These are phyloP conservation scores for Accipiter virgatus DNA, from an alignment of 2,113 vertebrate species.

Conservation along the genomic window DNA sequence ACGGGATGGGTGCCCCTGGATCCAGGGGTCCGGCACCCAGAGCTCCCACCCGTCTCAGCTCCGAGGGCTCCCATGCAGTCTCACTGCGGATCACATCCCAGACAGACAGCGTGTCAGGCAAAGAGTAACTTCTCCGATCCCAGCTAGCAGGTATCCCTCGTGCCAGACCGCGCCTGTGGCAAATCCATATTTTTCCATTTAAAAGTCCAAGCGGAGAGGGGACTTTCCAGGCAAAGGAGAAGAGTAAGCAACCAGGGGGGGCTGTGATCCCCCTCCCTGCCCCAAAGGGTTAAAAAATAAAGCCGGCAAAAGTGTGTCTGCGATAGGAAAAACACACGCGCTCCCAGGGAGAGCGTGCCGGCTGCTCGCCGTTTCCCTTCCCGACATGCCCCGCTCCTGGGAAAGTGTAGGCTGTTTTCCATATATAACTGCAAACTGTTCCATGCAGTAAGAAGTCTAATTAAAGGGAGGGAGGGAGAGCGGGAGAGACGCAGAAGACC, in stretches of 20 bases:
- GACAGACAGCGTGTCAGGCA: accelerated
- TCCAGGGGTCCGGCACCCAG: not conserved
- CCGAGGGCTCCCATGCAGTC: not conserved
- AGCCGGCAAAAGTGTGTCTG: not conserved
- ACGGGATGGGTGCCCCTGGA: not conserved
- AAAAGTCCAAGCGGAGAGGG: not conserved
- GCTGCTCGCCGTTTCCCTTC: slow-evolving; percentile 41
- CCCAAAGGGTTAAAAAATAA: slow-evolving; percentile 34
- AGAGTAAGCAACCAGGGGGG: accelerated
- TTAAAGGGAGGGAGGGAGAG: slow-evolving; percentile 65
- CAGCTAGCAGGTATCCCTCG: accelerated
- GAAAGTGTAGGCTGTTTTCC: slow-evolving; percentile 74
- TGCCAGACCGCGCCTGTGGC: accelerated
- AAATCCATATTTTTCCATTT: not conserved
- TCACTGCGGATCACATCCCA: not conserved
- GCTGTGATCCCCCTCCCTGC: not conserved
- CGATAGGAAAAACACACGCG: slow-evolving; percentile 42
- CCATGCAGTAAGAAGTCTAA: slow-evolving; percentile 75
- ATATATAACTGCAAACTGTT: slow-evolving; percentile 80
- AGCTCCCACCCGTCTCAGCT: not conserved
- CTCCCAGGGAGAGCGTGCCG: slow-evolving; percentile 19
- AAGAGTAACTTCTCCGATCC: accelerated
- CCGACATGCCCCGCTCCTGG: slow-evolving; percentile 63
- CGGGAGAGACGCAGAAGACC: slow-evolving; percentile 11
- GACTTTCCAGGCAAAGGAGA: not conserved